Evolutionary conservation across 2,113 vertebrate species (phyloP).

Genomic region (Casuarius casuarius): DNA sequence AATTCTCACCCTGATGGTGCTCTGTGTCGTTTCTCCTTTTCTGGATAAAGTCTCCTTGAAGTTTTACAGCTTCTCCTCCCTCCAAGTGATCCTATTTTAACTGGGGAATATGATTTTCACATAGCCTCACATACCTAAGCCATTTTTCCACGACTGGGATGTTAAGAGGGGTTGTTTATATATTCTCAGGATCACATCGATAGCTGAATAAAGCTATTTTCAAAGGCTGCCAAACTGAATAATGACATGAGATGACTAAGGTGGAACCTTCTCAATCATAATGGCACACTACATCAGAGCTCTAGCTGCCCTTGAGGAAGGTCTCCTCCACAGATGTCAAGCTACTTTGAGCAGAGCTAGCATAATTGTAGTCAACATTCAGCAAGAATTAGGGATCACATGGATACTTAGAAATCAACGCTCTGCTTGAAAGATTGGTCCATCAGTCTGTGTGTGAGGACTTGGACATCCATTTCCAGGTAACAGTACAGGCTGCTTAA

Average conservation of each 20-base stretch:
- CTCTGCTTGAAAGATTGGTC: background rate
- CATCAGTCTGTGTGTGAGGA: background rate
- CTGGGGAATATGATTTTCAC: background rate
- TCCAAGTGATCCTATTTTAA: background rate
- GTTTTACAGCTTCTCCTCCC: background rate
- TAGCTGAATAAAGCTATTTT: background rate
- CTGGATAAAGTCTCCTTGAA: background rate
- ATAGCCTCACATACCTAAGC: background rate
- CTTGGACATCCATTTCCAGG: background rate
- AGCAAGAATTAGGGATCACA: background rate
- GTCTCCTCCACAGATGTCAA: background rate
- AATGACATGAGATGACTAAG: accelerated
- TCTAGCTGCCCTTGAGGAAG: background rate
- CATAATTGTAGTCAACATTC: background rate
- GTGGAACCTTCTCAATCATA: background rate
- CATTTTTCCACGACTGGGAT: background rate
- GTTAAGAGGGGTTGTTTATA: background rate
- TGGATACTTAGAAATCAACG: background rate
- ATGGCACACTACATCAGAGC: background rate
- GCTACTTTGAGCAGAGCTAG: background rate
- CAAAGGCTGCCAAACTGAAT: background rate
- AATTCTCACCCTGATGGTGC: background rate
- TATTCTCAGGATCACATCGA: background rate
- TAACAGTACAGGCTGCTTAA: background rate
- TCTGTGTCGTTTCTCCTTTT: background rate